phyloP scores from a whole-genome alignment of 2,888 invertebrate genomes.

The Brenthis hecate region DNA sequence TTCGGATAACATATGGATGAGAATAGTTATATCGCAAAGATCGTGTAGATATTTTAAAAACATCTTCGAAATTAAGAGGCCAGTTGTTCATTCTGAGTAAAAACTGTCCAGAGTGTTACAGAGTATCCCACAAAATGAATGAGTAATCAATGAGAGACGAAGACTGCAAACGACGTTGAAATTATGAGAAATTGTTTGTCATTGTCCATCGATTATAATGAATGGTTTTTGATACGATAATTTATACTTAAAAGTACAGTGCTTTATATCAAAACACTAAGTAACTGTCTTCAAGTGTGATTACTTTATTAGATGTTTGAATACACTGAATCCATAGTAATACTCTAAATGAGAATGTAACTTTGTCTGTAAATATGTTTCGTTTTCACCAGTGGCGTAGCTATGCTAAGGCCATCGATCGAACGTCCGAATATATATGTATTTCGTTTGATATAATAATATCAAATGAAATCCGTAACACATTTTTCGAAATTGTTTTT shows the following conservation, averaged over 20 bases:
- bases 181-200: conserved; percentile 20
- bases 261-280: not conserved
- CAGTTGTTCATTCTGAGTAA: conserved; percentile 9
- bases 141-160: conserved; percentile 7
- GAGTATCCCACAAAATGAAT: not conserved
- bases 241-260: conserved; percentile 5
- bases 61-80: conserved; percentile 28
- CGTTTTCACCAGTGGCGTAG: no score
- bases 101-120: not conserved
- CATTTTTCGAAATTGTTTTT: no score
- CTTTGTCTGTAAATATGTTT: no score
- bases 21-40: conserved; percentile 26
- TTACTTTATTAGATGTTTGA: no score
- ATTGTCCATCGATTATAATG: conserved; percentile 24
- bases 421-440: no score
- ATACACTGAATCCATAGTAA: no score
- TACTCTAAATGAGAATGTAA: no score
- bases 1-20: conserved; percentile 20
- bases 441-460: no score
- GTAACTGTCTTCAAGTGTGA: no score
- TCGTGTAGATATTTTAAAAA: conserved; percentile 27
- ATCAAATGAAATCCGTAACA: no score
- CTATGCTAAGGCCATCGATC: no score
- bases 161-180: conserved; percentile 23
- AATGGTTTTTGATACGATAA: conserved; percentile 5